Evolutionary conservation across 2,797 vertebrate species (phyloP), one percentile per base, ranked within the genome.

Genomic region (Anguilla pacifica): DNA sequence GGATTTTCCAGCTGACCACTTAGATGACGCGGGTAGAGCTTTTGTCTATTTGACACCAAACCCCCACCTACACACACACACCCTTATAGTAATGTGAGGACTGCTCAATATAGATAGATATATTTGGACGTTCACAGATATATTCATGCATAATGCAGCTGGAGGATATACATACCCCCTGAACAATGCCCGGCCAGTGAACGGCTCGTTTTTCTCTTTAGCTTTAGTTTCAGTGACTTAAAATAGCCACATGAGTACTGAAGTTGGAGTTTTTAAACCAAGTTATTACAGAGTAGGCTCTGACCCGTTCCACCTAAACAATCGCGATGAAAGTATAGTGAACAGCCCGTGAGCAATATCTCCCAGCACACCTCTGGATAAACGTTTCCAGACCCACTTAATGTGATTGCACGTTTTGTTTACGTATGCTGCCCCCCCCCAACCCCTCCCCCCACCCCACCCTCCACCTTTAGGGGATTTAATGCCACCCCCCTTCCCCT

Each of bases 351-450:
- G 28, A 31, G 4, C 6, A 11, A 35, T 72, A 2, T 4, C 67
- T 31, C 67, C 5, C 11, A 72, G 15, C n/a, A 72, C n/a, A 70
- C 11, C 64, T n/a, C 28, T 6, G 22, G 22, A 70, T 70, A n/a
- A 70, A 70, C 6, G 64, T 70, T 70, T 70, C 64, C n/a, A 70
- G 25, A 70, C 64, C 64, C n/a, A 70, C n/a, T n/a, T 70, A 70
- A 70, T 70, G 22, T 70, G 3, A 70, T 6, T 70, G n/a, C 4
- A n/a, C 6, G 0, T 7, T 61, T 61, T 13, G 19, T 3, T 61
- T 55, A 6, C 53, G 11, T 6, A 55, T 55, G 53, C 53, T 6
- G 53, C 9, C 49, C 49, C 49, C 1, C 35, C 35, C 35, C 31
- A 31, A 35, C 35, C 35, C 35, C 35, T 31, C 1, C 35, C 35